Conservation (phyloP, 1,140 invertebrate species). For the Artemia franciscana region DNA sequence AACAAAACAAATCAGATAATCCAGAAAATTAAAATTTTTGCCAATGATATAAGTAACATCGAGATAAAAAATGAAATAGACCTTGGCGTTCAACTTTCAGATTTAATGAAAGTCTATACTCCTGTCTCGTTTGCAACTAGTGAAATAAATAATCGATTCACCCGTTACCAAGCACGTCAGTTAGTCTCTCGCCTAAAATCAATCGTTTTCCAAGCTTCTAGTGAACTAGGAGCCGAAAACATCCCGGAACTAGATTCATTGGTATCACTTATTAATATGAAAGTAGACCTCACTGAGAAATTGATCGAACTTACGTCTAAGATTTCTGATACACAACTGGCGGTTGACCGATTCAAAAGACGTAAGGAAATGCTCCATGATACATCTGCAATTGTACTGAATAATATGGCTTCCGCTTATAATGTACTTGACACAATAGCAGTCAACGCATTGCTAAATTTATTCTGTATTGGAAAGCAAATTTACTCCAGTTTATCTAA, state of each 20-base stretch:
- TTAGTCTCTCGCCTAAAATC: not conserved
- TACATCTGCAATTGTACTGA: not conserved
- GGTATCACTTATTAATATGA: not conserved
- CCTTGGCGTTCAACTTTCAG: not conserved
- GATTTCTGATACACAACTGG: not conserved
- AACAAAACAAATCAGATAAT: too few relatives aligned
- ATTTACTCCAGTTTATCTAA: not conserved
- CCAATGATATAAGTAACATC: not conserved
- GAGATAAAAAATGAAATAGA: not conserved
- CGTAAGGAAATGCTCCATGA: not conserved
- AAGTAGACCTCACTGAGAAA: not conserved
- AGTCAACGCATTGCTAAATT: not conserved
- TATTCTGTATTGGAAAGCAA: not conserved
- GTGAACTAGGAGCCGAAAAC: not conserved
- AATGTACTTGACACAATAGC: not conserved
- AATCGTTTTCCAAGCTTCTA: not conserved
- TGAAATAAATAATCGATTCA: not conserved
- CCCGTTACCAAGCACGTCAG: not conserved
- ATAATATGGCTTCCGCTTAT: not conserved
- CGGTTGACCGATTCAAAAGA: not conserved
- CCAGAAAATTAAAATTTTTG: not conserved
- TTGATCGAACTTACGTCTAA: not conserved
- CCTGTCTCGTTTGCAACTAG: not conserved
- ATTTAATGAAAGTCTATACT: not conserved
- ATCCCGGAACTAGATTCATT: not conserved